A percentile compares a stretch with the other conserved stretches of the same genome.
Evolutionary conservation across 2,113 vertebrate genomes (phyloP).

Genomic region (Microcebus tavaratra): DNA sequence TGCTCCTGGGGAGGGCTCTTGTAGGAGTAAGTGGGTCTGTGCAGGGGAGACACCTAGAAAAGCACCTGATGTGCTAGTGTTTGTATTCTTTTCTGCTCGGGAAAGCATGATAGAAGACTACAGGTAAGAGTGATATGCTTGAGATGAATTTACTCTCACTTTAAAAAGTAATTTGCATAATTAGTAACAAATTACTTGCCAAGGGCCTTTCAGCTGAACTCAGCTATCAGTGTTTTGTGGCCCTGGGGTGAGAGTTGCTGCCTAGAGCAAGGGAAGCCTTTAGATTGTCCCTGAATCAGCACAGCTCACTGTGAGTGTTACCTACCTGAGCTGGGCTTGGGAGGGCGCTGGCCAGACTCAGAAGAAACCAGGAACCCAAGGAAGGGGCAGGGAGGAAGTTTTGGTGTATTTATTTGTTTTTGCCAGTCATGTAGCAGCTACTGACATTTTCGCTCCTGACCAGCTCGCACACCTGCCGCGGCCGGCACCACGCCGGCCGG

Average conservation of each 20-base stretch:
- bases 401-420: background rate
- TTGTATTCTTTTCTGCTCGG: background rate
- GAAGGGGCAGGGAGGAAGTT: background rate
- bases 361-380: background rate
- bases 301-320: background rate
- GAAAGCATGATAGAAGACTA: fast-evolving
- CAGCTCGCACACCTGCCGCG: fast-evolving
- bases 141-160: background rate
- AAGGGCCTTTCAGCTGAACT: background rate
- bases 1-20: background rate
- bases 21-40: fast-evolving
- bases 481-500: background rate
- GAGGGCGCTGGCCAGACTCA: background rate
- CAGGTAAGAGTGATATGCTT: background rate
- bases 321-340: too few relatives aligned
- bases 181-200: background rate
- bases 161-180: background rate
- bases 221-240: background rate
- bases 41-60: fast-evolving
- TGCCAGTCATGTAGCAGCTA: background rate
- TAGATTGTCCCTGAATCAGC: background rate
- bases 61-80: fast-evolving
- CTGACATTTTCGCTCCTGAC: too few relatives aligned
- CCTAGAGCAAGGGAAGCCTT: slow-evolving; percentile 8
- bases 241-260: background rate